Base-by-base conservation (phyloP, 1,140 invertebrate genomes). In the Drosophila equinoxialis region DNA sequence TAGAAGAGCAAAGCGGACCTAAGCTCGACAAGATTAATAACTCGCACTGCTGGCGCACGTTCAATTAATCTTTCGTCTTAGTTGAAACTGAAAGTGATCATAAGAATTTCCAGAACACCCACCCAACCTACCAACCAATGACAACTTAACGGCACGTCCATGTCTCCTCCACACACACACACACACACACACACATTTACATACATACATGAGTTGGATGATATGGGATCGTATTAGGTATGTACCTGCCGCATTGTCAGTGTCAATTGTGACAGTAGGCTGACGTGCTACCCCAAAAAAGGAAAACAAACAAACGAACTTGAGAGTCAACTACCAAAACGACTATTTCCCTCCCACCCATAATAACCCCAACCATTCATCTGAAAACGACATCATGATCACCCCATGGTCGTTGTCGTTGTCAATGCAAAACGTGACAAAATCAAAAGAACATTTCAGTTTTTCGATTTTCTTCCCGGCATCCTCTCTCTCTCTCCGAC, bases 21-120 rank as follows among this genome's bases (percentile, higher is more conserved):
- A 89, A 89, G 84, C 84, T 84, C 77, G 55, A 72, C 68, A 89
- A 89, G 84, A 89, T 89, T 89, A 89, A 89, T 89, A 89, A 89
- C 85, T 89, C 71, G 67, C 74, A 39, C 37, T 39, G 37, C 10
- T 75, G 77, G 84, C 84, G 80, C 85, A 81, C 81, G 84, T 89
- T 84, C 84, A 89, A 89, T 89, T 89, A 89, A 89, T 89, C 84
- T 89, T 89, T 89, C 84, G 84, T 58, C 20, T 77, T 57, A 54
- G 57, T 17, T 75, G 72, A 74, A 74, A 26, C 61, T 14, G n/a
- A 39, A 26, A 48, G 7, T 7, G 17, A 45, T 48, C 45, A 17
- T 23, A 23, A 23, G 45, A 51, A 51, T 51, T 51, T 23, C 20
- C 17, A 8, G 8, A 17, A 30, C 20, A 51, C 45, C 48, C 61